phyloP scores from a whole-genome alignment of 2,797 vertebrate species.

The Moxostoma hubbsi region DNA sequence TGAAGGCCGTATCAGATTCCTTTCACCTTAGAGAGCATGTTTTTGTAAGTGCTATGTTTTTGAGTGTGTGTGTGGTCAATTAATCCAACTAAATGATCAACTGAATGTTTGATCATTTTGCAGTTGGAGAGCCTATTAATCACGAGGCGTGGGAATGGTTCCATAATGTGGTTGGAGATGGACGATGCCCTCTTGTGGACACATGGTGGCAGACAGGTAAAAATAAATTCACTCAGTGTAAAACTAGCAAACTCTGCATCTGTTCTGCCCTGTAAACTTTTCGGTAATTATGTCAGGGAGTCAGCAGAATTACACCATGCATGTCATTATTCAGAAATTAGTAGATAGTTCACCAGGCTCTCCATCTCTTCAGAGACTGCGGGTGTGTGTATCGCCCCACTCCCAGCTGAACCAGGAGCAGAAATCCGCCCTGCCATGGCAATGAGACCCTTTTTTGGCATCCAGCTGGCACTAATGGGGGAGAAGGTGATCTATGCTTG shows the following conservation, averaged over 20 bases:
- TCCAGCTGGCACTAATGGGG: slow-evolving; percentile 83
- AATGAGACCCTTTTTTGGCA: slow-evolving; percentile 96
- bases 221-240: slow-evolving; percentile 12
- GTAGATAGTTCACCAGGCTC: not conserved
- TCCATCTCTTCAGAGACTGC: slow-evolving; percentile 83
- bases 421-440: slow-evolving; percentile 92
- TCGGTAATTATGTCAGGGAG: not conserved
- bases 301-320: not conserved
- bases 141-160: slow-evolving; percentile 97
- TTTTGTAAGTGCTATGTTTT: not conserved
- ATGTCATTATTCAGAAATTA: not conserved
- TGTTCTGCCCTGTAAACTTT: not conserved
- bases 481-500: slow-evolving; percentile 76
- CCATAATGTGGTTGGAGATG: slow-evolving; percentile 87
- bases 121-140: slow-evolving; percentile 98
- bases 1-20: not conserved
- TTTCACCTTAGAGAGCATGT: not conserved
- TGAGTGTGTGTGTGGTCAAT: not conserved
- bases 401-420: slow-evolving; percentile 87
- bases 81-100: not conserved
- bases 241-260: not conserved
- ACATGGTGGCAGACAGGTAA: slow-evolving; percentile 99
- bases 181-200: slow-evolving; percentile 89
- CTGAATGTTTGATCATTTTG: slow-evolving; percentile 49
- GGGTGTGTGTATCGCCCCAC: slow-evolving; percentile 93